phyloP scores from a whole-genome alignment of 2,888 invertebrate genomes.

The Chalcis sispes region DNA sequence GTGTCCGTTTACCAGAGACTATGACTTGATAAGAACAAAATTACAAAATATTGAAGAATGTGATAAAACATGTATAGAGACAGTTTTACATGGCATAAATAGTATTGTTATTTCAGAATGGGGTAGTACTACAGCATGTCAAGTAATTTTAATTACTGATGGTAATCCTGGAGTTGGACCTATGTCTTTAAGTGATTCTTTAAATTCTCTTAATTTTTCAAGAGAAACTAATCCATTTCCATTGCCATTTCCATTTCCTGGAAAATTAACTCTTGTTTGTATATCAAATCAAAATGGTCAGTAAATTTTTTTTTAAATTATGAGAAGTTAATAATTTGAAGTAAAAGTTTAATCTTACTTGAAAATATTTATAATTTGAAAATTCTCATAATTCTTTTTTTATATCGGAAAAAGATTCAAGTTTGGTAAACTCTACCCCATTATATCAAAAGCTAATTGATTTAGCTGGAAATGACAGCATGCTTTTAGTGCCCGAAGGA shows the following conservation, averaged over 20 bases:
- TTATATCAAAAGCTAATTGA: conserved; percentile 89
- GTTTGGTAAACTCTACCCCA: conserved; percentile 79
- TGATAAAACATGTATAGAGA: conserved; percentile 91
- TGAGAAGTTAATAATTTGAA: background rate
- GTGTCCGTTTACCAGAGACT: conserved; percentile 92
- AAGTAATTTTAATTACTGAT: conserved; percentile 87
- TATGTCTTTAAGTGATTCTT: conserved; percentile 80
- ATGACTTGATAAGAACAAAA: conserved; percentile 86
- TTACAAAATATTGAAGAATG: conserved; percentile 87
- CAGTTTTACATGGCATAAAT: conserved; percentile 87
- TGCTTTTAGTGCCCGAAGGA: conserved; percentile 79
- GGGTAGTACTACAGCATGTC: conserved; percentile 91
- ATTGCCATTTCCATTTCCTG: conserved; percentile 87
- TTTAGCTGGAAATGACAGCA: conserved; percentile 83
- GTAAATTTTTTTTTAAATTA: conserved; percentile 61
- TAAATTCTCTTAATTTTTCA: conserved; percentile 76
- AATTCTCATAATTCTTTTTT: background rate
- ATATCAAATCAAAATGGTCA: conserved; percentile 82
- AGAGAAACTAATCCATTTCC: conserved; percentile 79
- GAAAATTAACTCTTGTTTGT: conserved; percentile 87
- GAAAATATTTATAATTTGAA: too few relatives aligned
- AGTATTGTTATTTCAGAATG: conserved; percentile 90
- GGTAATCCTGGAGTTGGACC: conserved; percentile 84
- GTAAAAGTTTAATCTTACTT: conserved; percentile 16
- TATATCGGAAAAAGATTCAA: conserved; percentile 63